Evolutionary conservation across 2,888 invertebrate species (phyloP), one percentile per base, ranked within the genome.

Genomic region (Tridacna gigas): DNA sequence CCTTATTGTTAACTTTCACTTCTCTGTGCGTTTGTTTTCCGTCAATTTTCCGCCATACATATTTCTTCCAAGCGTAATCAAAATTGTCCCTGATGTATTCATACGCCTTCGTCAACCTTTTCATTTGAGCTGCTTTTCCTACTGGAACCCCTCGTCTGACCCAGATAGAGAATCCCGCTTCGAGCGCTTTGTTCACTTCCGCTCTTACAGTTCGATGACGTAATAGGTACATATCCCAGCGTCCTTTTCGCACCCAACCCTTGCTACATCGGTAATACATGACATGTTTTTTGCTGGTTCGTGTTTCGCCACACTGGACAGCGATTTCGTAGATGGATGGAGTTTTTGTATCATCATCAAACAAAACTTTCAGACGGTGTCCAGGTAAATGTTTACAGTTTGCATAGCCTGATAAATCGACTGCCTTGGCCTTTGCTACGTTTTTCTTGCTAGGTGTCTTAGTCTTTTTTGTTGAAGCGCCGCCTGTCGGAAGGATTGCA

Each of bases 51-150:
- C 79, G 47, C 84, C 84, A 82, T 7, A 81, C 74, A 69, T 85
- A 85, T 47, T 82, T 85, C 26, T 80, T 80, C 91, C 91, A 91
- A 11, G 91, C 91, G 83, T 90, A 91, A 67, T 91, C 90, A 83
- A 87, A 89, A 66, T 81, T 80, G 12, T 86, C 77, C 47, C 74
- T 69, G 4, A 91, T 65, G 63, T 85, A 82, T 20, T 78, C 79
- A 66, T 80, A 61, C 0, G 82, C 88, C 69, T 80, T 45, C 0
- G 13, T 26, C 26, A 77, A 56, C 28, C 28, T 20, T 20, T 63
- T 81, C 47, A 77, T 9, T 22, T 45, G 60, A 75, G 80, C 18
- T 47, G 63, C 65, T 13, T 75, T 61, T 56, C 75, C 65, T 56
- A 77, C 60, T 51, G 74, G 37, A 60, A 84, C 77, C 11, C 86